phyloP scores from a whole-genome alignment of 2,113 vertebrate species.

The Hypomesus transpacificus region DNA sequence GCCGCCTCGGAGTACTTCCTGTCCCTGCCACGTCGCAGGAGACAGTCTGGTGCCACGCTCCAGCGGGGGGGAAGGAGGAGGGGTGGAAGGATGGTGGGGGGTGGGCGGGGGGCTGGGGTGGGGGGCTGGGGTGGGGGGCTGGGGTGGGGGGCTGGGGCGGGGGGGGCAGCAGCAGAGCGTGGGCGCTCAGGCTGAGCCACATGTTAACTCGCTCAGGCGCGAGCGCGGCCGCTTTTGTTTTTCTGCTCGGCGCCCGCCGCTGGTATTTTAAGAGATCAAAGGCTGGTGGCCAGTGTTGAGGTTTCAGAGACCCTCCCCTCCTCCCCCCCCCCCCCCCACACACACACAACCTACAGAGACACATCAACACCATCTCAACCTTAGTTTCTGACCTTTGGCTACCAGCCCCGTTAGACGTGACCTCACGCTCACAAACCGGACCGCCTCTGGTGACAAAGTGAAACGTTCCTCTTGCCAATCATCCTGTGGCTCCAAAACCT shows the following conservation, averaged over 20 bases:
- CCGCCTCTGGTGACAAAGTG: background rate
- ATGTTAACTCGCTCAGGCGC: constrained; percentile 44
- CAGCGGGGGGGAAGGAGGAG: too few relatives aligned
- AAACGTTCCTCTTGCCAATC: background rate
- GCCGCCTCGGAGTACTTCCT: constrained; percentile 71
- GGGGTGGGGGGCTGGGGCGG: constrained; percentile 1
- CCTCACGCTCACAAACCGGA: background rate
- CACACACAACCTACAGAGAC: background rate
- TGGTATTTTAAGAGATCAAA: constrained; percentile 54
- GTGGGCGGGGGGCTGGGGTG: background rate
- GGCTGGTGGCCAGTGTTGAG: constrained; percentile 14
- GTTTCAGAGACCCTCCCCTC: background rate
- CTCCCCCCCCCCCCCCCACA: background rate
- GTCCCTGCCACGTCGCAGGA: constrained; percentile 70
- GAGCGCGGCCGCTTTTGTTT: constrained; percentile 40
- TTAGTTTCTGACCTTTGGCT: background rate
- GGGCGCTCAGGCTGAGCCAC: constrained; percentile 36
- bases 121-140: constrained; percentile 21
- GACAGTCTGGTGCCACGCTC: constrained; percentile 74
- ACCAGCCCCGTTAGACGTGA: background rate
- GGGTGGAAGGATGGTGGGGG: constrained; percentile 27
- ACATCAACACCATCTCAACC: background rate
- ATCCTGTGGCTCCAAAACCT: background rate
- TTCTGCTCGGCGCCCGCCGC: constrained; percentile 31
- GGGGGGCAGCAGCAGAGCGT: constrained; percentile 22